A percentile compares a stretch with the other conserved stretches of the same genome.
Evolutionary conservation across 2,113 vertebrate species (phyloP).

Genomic region (Dunckerocampus dactyliophorus): DNA sequence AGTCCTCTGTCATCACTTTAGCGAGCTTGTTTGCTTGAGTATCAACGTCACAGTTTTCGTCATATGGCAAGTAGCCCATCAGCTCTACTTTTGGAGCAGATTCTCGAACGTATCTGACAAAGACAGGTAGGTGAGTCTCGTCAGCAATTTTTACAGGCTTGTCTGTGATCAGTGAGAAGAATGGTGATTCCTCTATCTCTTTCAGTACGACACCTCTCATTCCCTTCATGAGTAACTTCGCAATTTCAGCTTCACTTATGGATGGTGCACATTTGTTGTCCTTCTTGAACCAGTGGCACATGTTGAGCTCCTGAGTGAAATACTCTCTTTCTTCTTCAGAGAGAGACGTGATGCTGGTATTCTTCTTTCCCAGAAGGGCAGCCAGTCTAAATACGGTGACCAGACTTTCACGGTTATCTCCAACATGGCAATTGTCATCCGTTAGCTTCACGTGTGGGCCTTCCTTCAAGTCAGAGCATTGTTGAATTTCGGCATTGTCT

Average conservation of each 20-base stretch:
- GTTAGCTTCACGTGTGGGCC: slow-evolving; percentile 48
- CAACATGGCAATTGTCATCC: slow-evolving; percentile 66
- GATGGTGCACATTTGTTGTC: slow-evolving; percentile 27
- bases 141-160: slow-evolving; percentile 81
- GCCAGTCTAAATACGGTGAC: slow-evolving; percentile 65
- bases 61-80: slow-evolving; percentile 84
- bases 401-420: slow-evolving; percentile 63
- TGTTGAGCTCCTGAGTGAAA: slow-evolving; percentile 62
- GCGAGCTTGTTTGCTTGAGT: slow-evolving; percentile 81
- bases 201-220: slow-evolving; percentile 82
- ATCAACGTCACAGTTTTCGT: slow-evolving; percentile 71
- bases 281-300: slow-evolving; percentile 69
- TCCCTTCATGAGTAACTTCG: slow-evolving; percentile 80
- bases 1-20: slow-evolving; percentile 82
- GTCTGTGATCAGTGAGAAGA: slow-evolving; percentile 89
- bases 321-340: slow-evolving; percentile 59
- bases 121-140: slow-evolving; percentile 81
- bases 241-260: slow-evolving; percentile 73
- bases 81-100: slow-evolving; percentile 88
- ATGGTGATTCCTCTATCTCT: slow-evolving; percentile 87
- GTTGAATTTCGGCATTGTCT: slow-evolving; percentile 31
- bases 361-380: slow-evolving; percentile 62
- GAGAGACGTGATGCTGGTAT: slow-evolving; percentile 48
- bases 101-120: slow-evolving; percentile 86
- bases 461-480: slow-evolving; percentile 38